A percentile compares a stretch with the other conserved stretches of the same genome.
These are phyloP conservation scores for Drosophila cognata DNA, from an alignment of 2,888 invertebrate genomes.

Conservation along the genomic window DNA sequence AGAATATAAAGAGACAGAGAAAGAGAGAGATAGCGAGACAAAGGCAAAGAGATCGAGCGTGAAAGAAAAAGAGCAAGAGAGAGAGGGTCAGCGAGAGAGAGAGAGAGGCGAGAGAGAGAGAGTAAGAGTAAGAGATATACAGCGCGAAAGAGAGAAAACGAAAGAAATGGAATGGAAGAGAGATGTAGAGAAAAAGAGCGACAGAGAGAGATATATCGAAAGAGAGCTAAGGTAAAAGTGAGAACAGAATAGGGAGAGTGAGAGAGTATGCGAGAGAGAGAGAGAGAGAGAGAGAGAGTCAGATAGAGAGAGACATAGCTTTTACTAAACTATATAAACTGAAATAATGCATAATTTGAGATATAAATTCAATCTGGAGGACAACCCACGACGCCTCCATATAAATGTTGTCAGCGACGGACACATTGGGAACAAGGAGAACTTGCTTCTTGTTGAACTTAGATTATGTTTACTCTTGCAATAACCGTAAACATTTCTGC, in stretches of 20 bases:
- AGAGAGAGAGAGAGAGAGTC: not conserved
- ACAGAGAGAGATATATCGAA: not conserved
- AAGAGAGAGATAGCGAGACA: not conserved
- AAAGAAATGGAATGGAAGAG: not conserved
- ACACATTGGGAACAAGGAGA: not conserved
- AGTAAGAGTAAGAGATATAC: not conserved
- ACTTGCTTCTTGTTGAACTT: not conserved
- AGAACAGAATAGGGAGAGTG: too few species aligned
- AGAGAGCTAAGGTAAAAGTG: too few species aligned
- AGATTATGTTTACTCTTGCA: not conserved
- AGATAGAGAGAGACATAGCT: not conserved
- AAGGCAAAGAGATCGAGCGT: not conserved
- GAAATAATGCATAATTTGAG: not conserved
- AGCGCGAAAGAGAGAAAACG: too few species aligned
- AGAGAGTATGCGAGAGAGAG: too few species aligned
- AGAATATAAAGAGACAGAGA: not conserved
- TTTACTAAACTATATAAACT: not conserved
- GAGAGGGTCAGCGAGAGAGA: not conserved
- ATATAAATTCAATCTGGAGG: not conserved
- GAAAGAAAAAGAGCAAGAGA: not conserved
- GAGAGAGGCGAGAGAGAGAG: not conserved
- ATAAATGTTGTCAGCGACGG: not conserved
- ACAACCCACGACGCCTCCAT: accelerated
- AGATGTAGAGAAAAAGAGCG: not conserved
- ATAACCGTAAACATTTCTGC: not conserved